Evolutionary conservation across 1,140 invertebrate genomes (phyloP).

Genomic region (Psilanteris sp.): DNA sequence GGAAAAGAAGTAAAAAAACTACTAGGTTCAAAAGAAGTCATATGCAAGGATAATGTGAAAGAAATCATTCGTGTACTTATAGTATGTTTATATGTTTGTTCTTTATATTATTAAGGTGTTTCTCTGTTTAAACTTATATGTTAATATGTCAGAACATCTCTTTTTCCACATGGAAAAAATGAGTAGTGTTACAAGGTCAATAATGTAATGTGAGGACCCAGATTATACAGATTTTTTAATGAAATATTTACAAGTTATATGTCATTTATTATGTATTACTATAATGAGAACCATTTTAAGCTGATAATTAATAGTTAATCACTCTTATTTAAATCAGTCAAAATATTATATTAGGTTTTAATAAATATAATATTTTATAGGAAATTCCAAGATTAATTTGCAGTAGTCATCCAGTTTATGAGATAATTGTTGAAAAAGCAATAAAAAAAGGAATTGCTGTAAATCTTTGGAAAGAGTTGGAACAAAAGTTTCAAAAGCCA

Average conservation of each 20-base stretch:
- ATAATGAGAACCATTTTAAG: too few species aligned
- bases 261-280: too few species aligned
- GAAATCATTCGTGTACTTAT: conserved; percentile 81
- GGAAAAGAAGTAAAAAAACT: conserved; percentile 80
- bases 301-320: too few species aligned
- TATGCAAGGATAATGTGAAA: conserved; percentile 81
- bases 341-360: too few species aligned
- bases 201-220: too few species aligned
- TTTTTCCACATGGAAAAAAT: too few species aligned
- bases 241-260: too few species aligned
- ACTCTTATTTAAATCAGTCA: too few species aligned
- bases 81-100: conserved; percentile 77
- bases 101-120: conserved; percentile 16
- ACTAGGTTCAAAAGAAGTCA: conserved; percentile 79
- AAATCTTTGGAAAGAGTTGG: conserved; percentile 82
- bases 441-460: conserved; percentile 76
- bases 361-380: conserved; percentile 77
- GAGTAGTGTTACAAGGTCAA: too few species aligned
- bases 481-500: conserved; percentile 81
- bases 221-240: too few species aligned
- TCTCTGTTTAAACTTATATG: too few species aligned
- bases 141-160: too few species aligned
- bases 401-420: conserved; percentile 82
- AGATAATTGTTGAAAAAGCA: conserved; percentile 80
- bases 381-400: conserved; percentile 81